These are phyloP conservation scores for Apotomis betuletana DNA, from an alignment of 2,888 invertebrate genomes.

Conservation along the genomic window DNA sequence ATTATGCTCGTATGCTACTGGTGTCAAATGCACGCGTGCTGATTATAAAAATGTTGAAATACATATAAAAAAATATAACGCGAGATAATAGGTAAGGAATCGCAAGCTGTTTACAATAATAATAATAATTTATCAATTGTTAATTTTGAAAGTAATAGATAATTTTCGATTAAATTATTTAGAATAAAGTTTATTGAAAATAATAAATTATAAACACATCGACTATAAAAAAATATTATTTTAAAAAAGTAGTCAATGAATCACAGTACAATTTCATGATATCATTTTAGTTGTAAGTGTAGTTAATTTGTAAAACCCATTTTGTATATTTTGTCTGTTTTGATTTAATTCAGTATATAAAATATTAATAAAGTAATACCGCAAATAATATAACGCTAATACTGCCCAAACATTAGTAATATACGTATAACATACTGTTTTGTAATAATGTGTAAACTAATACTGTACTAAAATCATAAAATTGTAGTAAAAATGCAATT, in stretches of 20 bases:
- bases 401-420: constrained; percentile 33
- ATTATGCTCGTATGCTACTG: constrained; percentile 75
- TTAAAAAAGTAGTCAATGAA: constrained; percentile 40
- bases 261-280: constrained; percentile 58
- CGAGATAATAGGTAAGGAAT: constrained; percentile 49
- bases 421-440: constrained; percentile 15
- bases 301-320: constrained; percentile 45
- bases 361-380: constrained; percentile 1
- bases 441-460: constrained; percentile 16
- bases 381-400: constrained; percentile 21
- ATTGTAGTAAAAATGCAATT: neutral
- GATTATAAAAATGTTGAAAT: constrained; percentile 52
- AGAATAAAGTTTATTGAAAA: constrained; percentile 42
- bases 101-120: constrained; percentile 53
- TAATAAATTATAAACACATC: constrained; percentile 47
- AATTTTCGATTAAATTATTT: constrained; percentile 48
- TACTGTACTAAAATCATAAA: constrained; percentile 6
- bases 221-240: constrained; percentile 47
- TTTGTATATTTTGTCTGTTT: constrained; percentile 6
- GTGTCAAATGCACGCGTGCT: constrained; percentile 81
- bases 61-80: constrained; percentile 56
- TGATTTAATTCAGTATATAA: constrained; percentile 2
- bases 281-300: constrained; percentile 60
- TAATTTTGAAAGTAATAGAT: constrained; percentile 55
- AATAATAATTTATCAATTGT: constrained; percentile 49